Evolutionary conservation across 1,140 invertebrate genomes (phyloP).

Genomic region (Helicorthomorpha holstii): DNA sequence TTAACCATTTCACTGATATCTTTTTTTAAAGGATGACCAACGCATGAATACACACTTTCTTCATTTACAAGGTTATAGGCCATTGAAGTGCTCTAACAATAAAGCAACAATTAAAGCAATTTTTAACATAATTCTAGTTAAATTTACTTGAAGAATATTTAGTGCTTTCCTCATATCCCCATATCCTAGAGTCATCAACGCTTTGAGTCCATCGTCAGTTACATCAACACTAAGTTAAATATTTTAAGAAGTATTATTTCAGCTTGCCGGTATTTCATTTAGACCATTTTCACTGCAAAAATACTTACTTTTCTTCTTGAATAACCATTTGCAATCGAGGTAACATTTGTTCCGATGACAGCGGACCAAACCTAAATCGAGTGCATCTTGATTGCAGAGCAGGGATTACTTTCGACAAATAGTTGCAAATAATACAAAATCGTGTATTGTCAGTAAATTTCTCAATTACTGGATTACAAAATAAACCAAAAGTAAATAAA

Average conservation of each 20-base stretch:
- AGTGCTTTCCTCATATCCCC: conserved; percentile 98
- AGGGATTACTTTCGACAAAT: conserved; percentile 94
- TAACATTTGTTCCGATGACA: conserved; percentile 68
- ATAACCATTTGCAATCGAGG: conserved; percentile 76
- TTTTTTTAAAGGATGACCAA: conserved; percentile 77
- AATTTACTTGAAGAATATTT: conserved; percentile 56
- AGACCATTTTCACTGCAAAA: conserved; percentile 1
- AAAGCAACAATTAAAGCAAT: conserved; percentile 1
- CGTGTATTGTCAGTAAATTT: conserved; percentile 96
- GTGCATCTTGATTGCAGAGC: conserved; percentile 96
- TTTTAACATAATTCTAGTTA: background rate
- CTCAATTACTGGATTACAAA: conserved; percentile 64
- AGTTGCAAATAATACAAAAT: conserved; percentile 99
- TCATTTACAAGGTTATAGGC: conserved; percentile 75
- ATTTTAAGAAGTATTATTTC: background rate
- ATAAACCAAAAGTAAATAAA: background rate
- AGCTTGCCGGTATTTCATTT: conserved; percentile 3
- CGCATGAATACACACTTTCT: conserved; percentile 86
- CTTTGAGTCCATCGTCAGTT: conserved; percentile 77
- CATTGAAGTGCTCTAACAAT: conserved; percentile 62
- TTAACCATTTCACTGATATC: conserved; percentile 81
- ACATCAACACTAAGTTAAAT: conserved; percentile 47
- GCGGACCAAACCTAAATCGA: conserved; percentile 87
- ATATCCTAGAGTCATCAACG: conserved; percentile 68
- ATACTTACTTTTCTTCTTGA: conserved; percentile 57